Evolutionary conservation across 2,797 vertebrate species (phyloP).

Genomic region (Pseudomugil gertrudae): DNA sequence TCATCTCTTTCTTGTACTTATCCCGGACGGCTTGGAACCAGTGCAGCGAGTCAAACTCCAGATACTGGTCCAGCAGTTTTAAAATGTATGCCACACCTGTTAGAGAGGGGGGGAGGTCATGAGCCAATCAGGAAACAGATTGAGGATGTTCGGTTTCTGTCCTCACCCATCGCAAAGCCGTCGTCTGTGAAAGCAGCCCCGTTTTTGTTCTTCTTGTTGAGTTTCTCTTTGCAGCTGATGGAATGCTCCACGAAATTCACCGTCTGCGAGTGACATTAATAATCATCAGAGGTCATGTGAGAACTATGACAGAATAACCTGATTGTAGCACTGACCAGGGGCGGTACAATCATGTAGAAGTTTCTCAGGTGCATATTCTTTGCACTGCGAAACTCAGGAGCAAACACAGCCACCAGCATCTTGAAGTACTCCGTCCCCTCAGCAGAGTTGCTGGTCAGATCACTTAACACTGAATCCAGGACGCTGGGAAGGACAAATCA

Average conservation of each 20-base stretch:
- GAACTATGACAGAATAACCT: not conserved
- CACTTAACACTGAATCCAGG: slow-evolving; percentile 90
- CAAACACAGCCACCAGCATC: slow-evolving; percentile 97
- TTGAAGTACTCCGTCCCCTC: slow-evolving; percentile 99
- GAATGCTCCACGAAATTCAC: slow-evolving; percentile 99
- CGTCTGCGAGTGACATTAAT: slow-evolving; percentile 79
- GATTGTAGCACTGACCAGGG: slow-evolving; percentile 84
- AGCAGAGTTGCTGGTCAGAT: slow-evolving; percentile 94
- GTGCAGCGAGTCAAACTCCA: slow-evolving; percentile 98
- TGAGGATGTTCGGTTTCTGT: not conserved
- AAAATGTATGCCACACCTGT: slow-evolving; percentile 97
- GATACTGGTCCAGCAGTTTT: slow-evolving; percentile 97
- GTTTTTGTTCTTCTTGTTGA: slow-evolving; percentile 98
- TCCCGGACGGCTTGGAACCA: slow-evolving; percentile 99
- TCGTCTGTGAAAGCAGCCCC: slow-evolving; percentile 98
- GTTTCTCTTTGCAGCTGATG: slow-evolving; percentile 96
- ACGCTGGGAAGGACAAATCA: slow-evolving; percentile 63
- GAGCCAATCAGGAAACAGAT: not conserved
- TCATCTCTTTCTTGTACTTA: slow-evolving; percentile 95
- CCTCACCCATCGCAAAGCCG: slow-evolving; percentile 97
- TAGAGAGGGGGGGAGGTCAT: not conserved
- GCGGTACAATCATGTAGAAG: slow-evolving; percentile 98
- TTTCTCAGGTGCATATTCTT: slow-evolving; percentile 98
- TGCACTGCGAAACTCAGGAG: slow-evolving; percentile 93
- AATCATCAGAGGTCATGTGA: not conserved